Conservation (phyloP, 2,797 vertebrate species). For the Phrynocephalus forsythii region DNA sequence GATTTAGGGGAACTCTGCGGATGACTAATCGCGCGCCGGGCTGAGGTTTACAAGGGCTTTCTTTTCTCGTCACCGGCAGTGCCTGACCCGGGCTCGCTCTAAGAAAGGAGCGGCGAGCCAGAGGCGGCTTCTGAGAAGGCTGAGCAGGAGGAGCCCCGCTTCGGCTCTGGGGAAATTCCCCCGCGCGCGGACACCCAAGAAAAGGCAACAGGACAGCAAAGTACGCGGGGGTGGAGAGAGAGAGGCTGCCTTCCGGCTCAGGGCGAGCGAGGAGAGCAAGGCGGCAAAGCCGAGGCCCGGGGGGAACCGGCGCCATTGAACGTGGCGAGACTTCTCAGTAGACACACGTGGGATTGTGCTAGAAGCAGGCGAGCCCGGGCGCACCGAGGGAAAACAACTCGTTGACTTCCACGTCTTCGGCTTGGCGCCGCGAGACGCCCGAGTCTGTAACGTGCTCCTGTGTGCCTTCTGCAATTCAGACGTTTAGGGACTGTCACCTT, state of each 20-base stretch:
- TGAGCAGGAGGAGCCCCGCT: background rate
- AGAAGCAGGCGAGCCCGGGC: background rate
- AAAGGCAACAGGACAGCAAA: background rate
- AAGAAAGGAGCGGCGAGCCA: slow-evolving; percentile 63
- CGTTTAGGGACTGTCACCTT: background rate
- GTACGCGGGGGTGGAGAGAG: no score
- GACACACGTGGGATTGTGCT: background rate
- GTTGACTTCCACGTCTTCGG: background rate
- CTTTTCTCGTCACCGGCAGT: slow-evolving; percentile 36
- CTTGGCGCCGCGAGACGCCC: no score
- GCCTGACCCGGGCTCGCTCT: slow-evolving; percentile 68
- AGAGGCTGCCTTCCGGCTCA: background rate
- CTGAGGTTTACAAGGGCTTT: slow-evolving; percentile 71
- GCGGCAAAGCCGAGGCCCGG: background rate
- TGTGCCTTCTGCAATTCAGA: background rate
- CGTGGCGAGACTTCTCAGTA: no score
- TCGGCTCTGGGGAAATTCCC: slow-evolving; percentile 33
- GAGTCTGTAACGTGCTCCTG: background rate
- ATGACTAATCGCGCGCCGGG: slow-evolving; percentile 77
- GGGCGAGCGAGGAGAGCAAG: background rate
- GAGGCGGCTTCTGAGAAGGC: slow-evolving; percentile 75
- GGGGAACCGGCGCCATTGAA: background rate
- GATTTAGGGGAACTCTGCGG: slow-evolving; percentile 78
- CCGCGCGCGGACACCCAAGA: background rate
- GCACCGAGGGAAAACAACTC: background rate